A percentile compares a stretch with the other conserved stretches of the same genome.
Conservation (phyloP, 2,113 vertebrate species). For the Brienomyrus longianalis region DNA sequence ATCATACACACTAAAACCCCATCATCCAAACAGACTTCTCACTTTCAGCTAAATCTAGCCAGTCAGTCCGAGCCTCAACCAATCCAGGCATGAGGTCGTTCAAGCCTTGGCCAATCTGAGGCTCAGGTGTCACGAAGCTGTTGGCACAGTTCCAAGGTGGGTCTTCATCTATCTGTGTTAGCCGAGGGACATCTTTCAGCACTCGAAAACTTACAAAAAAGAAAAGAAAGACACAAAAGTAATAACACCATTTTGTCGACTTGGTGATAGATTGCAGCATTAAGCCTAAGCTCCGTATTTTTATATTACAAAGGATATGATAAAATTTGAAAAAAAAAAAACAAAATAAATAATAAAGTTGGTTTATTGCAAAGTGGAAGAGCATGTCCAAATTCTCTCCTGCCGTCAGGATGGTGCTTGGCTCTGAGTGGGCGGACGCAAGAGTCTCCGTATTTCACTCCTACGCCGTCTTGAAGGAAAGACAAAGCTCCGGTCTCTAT, state of each 20-base stretch:
- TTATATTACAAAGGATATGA: constrained; percentile 6
- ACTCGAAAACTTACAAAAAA: not conserved
- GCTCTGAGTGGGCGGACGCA: not conserved
- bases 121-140: not conserved
- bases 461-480: constrained; percentile 1
- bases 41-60: not conserved
- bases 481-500: not conserved
- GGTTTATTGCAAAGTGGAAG: not conserved
- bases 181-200: not conserved
- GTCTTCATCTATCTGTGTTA: not conserved
- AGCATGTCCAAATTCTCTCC: not conserved
- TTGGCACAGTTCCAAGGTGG: not conserved
- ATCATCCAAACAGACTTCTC: not conserved
- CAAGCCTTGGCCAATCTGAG: not conserved
- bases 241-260: not conserved
- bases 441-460: not conserved
- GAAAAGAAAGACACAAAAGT: not conserved
- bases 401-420: not conserved
- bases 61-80: not conserved
- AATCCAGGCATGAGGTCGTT: not conserved
- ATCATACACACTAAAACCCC: not conserved
- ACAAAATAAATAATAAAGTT: not conserved
- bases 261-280: not conserved
- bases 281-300: not conserved
- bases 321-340: not conserved